A percentile compares a stretch with the other conserved stretches of the same genome.
Evolutionary conservation across 2,797 vertebrate species (phyloP).

Genomic region (Chrosomus eos): DNA sequence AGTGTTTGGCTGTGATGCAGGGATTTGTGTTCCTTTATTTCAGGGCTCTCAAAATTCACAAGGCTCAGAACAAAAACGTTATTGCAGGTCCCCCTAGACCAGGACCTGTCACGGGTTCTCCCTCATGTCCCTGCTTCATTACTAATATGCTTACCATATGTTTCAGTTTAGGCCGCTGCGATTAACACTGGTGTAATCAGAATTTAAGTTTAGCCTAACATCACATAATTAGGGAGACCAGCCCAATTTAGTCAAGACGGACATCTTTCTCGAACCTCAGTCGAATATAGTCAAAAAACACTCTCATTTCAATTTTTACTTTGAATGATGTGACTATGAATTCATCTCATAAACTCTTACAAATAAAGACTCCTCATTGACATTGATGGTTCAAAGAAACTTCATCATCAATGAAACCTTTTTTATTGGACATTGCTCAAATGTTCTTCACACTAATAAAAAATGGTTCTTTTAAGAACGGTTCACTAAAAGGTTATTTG

Average conservation of each 20-base stretch:
- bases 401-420: not conserved
- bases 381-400: not conserved
- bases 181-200: conserved; percentile 23
- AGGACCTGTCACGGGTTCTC: not conserved
- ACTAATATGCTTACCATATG: no score
- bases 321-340: not conserved
- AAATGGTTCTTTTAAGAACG: not conserved
- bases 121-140: conserved; percentile 16
- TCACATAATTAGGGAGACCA: conserved; percentile 15
- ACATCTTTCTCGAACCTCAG: not conserved
- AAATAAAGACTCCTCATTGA: not conserved
- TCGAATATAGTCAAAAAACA: not conserved
- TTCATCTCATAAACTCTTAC: not conserved
- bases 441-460: not conserved
- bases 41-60: not conserved
- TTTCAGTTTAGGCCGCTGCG: conserved; percentile 37
- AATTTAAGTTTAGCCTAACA: conserved; percentile 6
- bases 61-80: not conserved
- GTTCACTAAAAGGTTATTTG: not conserved
- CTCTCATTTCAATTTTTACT: not conserved
- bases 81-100: not conserved
- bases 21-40: not conserved
- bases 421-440: not conserved
- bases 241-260: not conserved
- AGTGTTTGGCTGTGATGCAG: not conserved